A percentile compares a stretch with the other conserved stretches of the same genome.
phyloP scores from a whole-genome alignment of 1,140 invertebrate genomes.

The Kradibia gibbosae region DNA sequence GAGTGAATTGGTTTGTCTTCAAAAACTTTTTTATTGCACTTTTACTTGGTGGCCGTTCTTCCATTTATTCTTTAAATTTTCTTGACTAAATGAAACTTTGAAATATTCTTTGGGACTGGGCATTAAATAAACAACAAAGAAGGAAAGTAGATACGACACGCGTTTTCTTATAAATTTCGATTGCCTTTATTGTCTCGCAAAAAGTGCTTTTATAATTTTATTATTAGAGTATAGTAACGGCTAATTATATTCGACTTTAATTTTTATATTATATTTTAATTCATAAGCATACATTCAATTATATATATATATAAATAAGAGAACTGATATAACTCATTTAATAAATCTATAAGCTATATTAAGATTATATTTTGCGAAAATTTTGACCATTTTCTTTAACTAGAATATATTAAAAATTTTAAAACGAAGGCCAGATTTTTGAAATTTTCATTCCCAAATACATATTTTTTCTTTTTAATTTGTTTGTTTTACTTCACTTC shows the following conservation, averaged over 20 bases:
- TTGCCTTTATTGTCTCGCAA: neutral
- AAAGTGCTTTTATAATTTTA: constrained; percentile 7
- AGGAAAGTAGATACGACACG: neutral
- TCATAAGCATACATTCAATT: constrained; percentile 1
- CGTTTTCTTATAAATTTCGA: neutral
- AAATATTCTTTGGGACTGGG: neutral
- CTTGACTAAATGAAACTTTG: constrained; percentile 9
- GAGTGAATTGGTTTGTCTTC: constrained; percentile 45
- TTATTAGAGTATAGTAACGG: neutral
- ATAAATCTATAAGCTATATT: neutral
- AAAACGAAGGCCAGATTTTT: neutral
- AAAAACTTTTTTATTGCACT: constrained; percentile 28
- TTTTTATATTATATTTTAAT: neutral
- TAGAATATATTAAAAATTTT: neutral
- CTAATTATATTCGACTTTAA: too few relatives aligned
- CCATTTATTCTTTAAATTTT: neutral
- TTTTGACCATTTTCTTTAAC: neutral
- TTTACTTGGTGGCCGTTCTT: constrained; percentile 9
- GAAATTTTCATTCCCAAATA: neutral
- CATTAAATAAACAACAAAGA: neutral
- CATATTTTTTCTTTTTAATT: too few relatives aligned
- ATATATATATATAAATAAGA: constrained; percentile 1
- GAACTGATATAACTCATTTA: neutral
- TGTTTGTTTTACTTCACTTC: too few relatives aligned
- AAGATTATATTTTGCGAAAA: neutral